These are phyloP conservation scores for Apamea epomidion DNA, from an alignment of 2,888 invertebrate genomes.

Conservation along the genomic window DNA sequence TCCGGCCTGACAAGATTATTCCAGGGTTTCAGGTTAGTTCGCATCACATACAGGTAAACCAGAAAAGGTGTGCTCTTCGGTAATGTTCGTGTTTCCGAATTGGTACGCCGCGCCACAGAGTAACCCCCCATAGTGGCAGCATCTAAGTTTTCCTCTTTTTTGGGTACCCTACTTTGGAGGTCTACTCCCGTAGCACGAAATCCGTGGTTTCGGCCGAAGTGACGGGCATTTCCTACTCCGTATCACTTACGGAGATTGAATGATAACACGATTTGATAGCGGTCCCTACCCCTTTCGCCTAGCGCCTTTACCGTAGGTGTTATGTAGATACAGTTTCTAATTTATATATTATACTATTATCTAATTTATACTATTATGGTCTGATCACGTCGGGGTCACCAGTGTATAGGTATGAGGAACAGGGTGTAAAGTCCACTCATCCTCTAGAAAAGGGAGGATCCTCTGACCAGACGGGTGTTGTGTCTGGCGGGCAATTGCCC, in stretches of 20 bases:
- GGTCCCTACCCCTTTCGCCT: background rate
- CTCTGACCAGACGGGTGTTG: no score
- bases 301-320: no score
- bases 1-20: slow-evolving; percentile 96
- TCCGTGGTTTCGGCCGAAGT: background rate
- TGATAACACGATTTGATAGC: background rate
- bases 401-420: no score
- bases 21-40: slow-evolving; percentile 92
- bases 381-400: no score
- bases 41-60: background rate
- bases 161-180: background rate
- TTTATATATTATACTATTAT: no score
- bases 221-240: background rate
- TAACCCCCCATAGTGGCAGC: background rate
- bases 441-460: no score
- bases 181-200: background rate
- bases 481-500: no score
- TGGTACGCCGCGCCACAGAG: background rate
- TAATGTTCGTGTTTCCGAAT: background rate
- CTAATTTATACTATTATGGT: no score
- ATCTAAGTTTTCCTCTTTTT: background rate
- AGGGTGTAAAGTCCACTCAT: no score
- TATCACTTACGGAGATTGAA: background rate
- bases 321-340: no score
- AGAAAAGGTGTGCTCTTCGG: background rate